Conservation (phyloP, 2,888 invertebrate species). For the Pecten maximus region DNA sequence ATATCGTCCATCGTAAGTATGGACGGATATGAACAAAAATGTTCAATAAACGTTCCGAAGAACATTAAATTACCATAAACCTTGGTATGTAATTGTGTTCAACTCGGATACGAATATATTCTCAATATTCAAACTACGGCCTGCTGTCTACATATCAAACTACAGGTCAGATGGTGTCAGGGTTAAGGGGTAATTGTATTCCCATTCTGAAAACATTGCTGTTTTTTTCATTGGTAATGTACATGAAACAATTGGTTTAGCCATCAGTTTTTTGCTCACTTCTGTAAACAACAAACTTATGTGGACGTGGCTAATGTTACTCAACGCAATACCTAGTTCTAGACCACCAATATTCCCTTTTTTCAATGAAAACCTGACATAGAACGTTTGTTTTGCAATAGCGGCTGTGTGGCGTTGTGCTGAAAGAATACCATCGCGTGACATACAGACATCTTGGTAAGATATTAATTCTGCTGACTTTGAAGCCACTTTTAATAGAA, state of each 20-base stretch:
- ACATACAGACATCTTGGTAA: neutral
- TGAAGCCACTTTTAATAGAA: neutral
- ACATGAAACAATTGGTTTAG: too few relatives aligned
- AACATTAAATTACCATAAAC: neutral
- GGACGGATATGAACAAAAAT: neutral
- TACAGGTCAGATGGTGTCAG: too few relatives aligned
- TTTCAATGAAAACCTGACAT: too few relatives aligned
- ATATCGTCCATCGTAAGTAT: neutral
- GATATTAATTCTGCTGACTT: neutral
- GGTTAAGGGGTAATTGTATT: too few relatives aligned
- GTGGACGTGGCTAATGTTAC: too few relatives aligned
- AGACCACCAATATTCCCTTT: too few relatives aligned
- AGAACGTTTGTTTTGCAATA: neutral
- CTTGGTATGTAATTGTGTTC: neutral
- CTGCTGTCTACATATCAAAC: neutral
- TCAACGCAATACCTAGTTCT: too few relatives aligned
- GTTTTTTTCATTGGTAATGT: too few relatives aligned
- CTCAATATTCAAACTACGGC: neutral
- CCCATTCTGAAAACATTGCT: too few relatives aligned
- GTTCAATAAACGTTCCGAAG: too few relatives aligned
- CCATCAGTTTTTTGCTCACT: too few relatives aligned
- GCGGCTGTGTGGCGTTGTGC: neutral
- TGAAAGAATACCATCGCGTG: neutral
- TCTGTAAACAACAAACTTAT: too few relatives aligned
- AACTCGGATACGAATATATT: neutral